Evolutionary conservation across 2,888 invertebrate species (phyloP).

Genomic region (Steinernema scapterisci): DNA sequence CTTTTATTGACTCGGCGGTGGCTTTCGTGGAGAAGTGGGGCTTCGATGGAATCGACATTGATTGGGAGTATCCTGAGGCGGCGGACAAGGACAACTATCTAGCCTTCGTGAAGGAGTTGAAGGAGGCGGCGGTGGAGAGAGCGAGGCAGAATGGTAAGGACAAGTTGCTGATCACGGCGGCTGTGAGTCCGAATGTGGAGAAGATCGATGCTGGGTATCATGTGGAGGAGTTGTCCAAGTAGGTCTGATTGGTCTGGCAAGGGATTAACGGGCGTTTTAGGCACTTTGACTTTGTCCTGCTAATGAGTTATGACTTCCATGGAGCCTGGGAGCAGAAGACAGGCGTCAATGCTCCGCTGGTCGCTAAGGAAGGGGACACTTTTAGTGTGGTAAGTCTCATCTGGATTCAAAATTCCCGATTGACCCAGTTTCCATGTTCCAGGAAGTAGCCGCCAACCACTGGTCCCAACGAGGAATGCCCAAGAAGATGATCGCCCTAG

Average conservation of each 20-base stretch:
- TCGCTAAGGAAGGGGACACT: slow-evolving; percentile 38
- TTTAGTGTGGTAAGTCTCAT: slow-evolving; percentile 51
- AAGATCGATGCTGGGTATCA: neutral
- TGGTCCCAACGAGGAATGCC: slow-evolving; percentile 70
- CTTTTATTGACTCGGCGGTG: slow-evolving; percentile 73
- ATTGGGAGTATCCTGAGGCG: slow-evolving; percentile 70
- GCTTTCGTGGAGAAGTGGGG: slow-evolving; percentile 64
- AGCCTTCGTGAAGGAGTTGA: slow-evolving; percentile 61
- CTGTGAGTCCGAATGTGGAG: slow-evolving; percentile 70
- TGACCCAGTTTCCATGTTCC: too few relatives aligned
- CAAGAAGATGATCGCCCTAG: slow-evolving; percentile 50
- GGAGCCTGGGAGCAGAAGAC: slow-evolving; percentile 54
- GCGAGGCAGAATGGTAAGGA: too few relatives aligned
- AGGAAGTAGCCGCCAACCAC: slow-evolving; percentile 82
- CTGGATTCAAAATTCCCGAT: neutral
- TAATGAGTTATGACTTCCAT: slow-evolving; percentile 57
- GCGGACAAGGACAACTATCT: slow-evolving; percentile 67
- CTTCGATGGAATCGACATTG: slow-evolving; percentile 69
- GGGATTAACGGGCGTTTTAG: slow-evolving; percentile 35
- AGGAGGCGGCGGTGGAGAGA: slow-evolving; percentile 56
- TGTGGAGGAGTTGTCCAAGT: neutral
- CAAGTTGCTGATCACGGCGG: slow-evolving; percentile 80
- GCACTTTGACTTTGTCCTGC: slow-evolving; percentile 47
- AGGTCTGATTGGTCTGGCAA: neutral
- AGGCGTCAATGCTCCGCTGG: slow-evolving; percentile 54